Base-by-base conservation (phyloP, 2,797 vertebrate species). In the Manis pentadactyla region DNA sequence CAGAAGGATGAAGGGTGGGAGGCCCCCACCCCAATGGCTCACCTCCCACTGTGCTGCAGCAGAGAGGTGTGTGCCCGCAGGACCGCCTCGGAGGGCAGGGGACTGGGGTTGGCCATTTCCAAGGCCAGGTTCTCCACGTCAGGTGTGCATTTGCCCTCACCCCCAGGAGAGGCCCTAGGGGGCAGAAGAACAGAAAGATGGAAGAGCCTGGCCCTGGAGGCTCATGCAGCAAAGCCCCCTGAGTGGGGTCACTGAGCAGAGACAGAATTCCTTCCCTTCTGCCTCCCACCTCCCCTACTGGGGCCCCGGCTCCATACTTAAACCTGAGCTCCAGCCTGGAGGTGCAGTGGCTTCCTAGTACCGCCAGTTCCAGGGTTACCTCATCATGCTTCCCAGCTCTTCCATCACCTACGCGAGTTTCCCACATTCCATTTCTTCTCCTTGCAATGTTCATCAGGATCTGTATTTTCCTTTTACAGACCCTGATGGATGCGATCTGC, bases 211-310 rank as follows among this genome's bases (percentile, higher is more conserved):
- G 49, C 19, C 7, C 79, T 51, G 25, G 51, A 39, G 21, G 0
- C 1, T 19, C 19, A n/a, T 0, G 0, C 31, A 5, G 10, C 7
- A 11, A 63, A 81, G 21, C 27, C 64, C n/a, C 13, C 21, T 39
- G 7, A 74, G 11, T 46, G n/a, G 29, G 59, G 42, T 10, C 42
- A 46, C 42, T 46, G 42, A 46, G 42, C 42, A 46, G 42, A 46
- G 42, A 46, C 42, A 46, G 42, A 46, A 46, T 46, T 46, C 42
- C 42, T 46, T 46, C 42, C 42, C 15, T 11, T 11, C 55, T 19
- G 8, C 42, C 27, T 12, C 2, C 6, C 4, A 21, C 3, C 15
- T 66, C 8, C 31, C 39, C 7, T 9, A 15, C 6, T 5, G 29
- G 57, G 27, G 51, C 11, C 10, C 23, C n/a, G 8, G 46, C n/a